A percentile compares a stretch with the other conserved stretches of the same genome.
These are phyloP conservation scores for Dryadula phaetusa DNA, from an alignment of 2,888 invertebrate species.

Conservation along the genomic window DNA sequence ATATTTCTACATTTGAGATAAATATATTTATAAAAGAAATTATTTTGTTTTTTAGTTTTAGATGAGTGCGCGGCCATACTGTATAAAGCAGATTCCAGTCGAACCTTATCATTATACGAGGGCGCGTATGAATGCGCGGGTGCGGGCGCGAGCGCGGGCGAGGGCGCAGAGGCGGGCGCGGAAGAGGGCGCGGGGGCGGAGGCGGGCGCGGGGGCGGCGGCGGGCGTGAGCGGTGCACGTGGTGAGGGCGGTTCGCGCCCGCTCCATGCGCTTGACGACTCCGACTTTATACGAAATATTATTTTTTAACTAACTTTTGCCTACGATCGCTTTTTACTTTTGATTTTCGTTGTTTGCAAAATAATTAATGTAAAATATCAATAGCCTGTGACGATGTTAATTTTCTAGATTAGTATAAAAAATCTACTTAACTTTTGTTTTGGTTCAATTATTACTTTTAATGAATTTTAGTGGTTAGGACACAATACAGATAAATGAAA, in stretches of 20 bases:
- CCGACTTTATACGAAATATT: conserved; percentile 39
- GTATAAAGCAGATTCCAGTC: conserved; percentile 11
- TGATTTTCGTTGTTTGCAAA: background rate
- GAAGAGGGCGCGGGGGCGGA: conserved; percentile 37
- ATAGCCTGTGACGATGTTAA: too few species aligned
- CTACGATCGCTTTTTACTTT: background rate
- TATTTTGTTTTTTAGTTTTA: background rate
- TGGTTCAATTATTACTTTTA: too few species aligned
- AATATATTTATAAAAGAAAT: background rate
- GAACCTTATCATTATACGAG: conserved; percentile 43
- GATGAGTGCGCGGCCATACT: background rate
- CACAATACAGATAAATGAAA: background rate
- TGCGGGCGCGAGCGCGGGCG: conserved; percentile 38
- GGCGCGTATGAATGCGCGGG: conserved; percentile 41
- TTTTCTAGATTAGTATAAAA: too few species aligned
- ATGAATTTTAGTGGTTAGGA: background rate
- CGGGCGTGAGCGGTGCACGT: conserved; percentile 46
- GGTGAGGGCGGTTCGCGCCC: conserved; percentile 44
- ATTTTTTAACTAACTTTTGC: conserved; percentile 6
- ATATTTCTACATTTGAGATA: too few species aligned
- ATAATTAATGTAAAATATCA: too few species aligned
- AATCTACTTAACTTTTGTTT: too few species aligned
- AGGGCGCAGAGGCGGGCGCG: conserved; percentile 33
- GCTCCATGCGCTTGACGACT: conserved; percentile 52
- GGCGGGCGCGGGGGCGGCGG: conserved; percentile 33